Evolutionary conservation across 2,888 invertebrate genomes (phyloP).

Genomic region (Stictocephala bisonia): DNA sequence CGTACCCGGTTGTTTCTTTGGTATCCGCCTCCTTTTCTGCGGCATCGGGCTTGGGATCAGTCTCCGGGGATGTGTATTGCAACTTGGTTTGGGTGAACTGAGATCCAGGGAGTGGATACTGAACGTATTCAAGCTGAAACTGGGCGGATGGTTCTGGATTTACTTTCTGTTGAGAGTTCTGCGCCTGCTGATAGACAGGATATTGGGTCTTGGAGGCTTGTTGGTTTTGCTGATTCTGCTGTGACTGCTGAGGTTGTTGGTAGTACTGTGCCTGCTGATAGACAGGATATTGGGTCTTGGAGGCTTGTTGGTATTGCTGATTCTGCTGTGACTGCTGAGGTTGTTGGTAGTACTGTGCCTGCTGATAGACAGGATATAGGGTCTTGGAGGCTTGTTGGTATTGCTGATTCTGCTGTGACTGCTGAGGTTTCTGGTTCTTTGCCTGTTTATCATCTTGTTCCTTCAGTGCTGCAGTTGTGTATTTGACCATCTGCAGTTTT

Average conservation of each 20-base stretch:
- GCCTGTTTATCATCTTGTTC: no score
- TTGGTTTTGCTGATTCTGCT: no score
- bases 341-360: background rate
- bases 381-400: no score
- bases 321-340: no score
- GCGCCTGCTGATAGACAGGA: no score
- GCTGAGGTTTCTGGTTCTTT: background rate
- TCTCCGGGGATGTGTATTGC: background rate
- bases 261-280: background rate
- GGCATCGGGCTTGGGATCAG: background rate
- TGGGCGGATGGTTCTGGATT: constrained; percentile 23
- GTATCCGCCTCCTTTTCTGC: background rate
- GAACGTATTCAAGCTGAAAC: constrained; percentile 12
- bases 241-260: background rate
- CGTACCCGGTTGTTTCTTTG: background rate
- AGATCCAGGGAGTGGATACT: background rate
- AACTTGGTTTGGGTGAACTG: no score
- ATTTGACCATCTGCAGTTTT: constrained; percentile 28
- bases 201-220: no score
- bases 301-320: no score
- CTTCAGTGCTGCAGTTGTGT: constrained; percentile 14
- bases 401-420: no score
- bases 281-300: no score
- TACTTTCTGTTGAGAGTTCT: no score
- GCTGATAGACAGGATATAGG: background rate